Evolutionary conservation across 2,113 vertebrate genomes (phyloP).

Genomic region (Saguinus midas): DNA sequence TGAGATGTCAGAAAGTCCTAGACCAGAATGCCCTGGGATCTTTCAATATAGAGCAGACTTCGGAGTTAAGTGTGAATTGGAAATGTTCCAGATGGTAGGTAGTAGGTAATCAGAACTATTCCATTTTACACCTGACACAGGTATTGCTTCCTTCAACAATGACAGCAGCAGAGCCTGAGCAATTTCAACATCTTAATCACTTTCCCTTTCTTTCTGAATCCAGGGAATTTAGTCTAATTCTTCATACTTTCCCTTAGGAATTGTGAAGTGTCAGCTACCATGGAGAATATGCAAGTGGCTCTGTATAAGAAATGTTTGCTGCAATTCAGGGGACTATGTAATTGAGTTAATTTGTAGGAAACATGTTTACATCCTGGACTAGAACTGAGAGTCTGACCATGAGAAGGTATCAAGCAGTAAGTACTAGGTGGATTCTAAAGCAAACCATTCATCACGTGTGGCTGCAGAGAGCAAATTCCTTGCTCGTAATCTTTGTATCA

Average conservation of each 20-base stretch:
- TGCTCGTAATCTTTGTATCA: slow-evolving; percentile 84
- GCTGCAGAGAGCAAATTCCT: slow-evolving; percentile 79
- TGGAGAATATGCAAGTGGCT: slow-evolving; percentile 28
- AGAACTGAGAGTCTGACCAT: slow-evolving; percentile 20
- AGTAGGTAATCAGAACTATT: background rate
- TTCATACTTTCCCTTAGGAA: slow-evolving; percentile 30
- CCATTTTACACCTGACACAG: slow-evolving; percentile 34
- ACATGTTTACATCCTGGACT: background rate
- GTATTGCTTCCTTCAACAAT: slow-evolving; percentile 9
- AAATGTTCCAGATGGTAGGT: background rate
- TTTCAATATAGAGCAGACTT: background rate
- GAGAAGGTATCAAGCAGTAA: slow-evolving; percentile 58
- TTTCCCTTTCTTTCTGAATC: slow-evolving; percentile 55
- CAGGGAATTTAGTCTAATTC: slow-evolving; percentile 53
- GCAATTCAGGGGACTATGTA: slow-evolving; percentile 15
- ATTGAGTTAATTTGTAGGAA: slow-evolving; percentile 63
- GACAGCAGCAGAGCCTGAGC: background rate
- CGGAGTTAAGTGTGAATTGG: slow-evolving; percentile 35
- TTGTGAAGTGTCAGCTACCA: slow-evolving; percentile 31
- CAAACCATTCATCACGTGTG: slow-evolving; percentile 73
- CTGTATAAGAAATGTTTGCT: slow-evolving; percentile 26
- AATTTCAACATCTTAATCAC: background rate
- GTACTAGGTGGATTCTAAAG: slow-evolving; percentile 67
- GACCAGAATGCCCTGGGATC: background rate
- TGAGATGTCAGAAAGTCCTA: slow-evolving; percentile 55